phyloP scores from a whole-genome alignment of 2,888 invertebrate species.

The Scaptomyza caliginosa region DNA sequence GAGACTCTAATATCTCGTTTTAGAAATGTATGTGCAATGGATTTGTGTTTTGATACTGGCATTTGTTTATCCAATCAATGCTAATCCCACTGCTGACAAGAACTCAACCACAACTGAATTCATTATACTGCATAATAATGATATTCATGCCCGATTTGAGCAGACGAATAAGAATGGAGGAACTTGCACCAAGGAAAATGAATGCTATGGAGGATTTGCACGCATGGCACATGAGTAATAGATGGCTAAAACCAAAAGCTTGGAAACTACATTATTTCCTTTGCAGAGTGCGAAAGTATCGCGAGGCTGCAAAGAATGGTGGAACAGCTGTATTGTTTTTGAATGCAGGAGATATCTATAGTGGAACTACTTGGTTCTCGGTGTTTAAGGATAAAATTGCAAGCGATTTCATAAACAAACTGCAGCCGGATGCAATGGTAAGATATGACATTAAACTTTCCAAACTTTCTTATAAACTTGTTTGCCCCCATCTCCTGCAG shows the following conservation, averaged over 20 bases:
- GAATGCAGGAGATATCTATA: conserved; percentile 96
- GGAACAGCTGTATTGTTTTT: conserved; percentile 90
- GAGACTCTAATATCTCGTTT: neutral
- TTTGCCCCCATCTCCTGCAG: conserved; percentile 83
- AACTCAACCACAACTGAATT: conserved; percentile 84
- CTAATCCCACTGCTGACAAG: conserved; percentile 44
- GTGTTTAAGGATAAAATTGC: conserved; percentile 92
- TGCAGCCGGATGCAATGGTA: conserved; percentile 94
- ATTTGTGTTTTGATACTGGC: neutral
- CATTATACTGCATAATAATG: conserved; percentile 94
- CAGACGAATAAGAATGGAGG: conserved; percentile 91
- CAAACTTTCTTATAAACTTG: no score
- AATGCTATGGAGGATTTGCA: conserved; percentile 95
- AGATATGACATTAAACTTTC: conserved; percentile 76
- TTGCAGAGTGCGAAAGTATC: conserved; percentile 86
- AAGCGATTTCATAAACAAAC: conserved; percentile 90
- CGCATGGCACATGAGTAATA: conserved; percentile 86
- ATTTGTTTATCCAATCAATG: neutral
- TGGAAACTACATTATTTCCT: neutral
- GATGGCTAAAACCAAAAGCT: no score
- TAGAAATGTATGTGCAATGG: neutral
- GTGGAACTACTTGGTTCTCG: conserved; percentile 94
- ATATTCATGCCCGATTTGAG: conserved; percentile 94
- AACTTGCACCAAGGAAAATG: conserved; percentile 85
- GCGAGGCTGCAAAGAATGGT: conserved; percentile 85